Evolutionary conservation across 2,888 invertebrate species (phyloP).

Genomic region (Tuberolachnus salignus): DNA sequence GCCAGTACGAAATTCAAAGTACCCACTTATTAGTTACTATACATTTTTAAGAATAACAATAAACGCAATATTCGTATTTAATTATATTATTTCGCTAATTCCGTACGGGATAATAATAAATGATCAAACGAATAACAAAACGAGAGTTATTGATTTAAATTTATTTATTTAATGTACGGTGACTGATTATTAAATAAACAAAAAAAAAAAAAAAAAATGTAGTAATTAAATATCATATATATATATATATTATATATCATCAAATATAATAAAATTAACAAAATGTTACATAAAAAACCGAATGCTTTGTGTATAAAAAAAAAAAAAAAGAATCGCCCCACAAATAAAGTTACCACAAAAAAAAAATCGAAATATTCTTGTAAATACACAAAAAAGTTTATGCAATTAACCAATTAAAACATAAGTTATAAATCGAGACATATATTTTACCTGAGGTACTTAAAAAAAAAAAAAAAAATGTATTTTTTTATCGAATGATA

Average conservation of each 20-base stretch:
- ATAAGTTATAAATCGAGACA: not conserved
- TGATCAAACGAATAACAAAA: no score
- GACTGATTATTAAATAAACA: no score
- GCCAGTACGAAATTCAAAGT: no score
- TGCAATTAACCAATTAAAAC: not conserved
- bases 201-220: no score
- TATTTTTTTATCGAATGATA: not conserved
- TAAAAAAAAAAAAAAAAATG: not conserved
- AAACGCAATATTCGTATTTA: no score
- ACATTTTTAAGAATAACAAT: no score
- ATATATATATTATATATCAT: not conserved
- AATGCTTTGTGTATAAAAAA: not conserved
- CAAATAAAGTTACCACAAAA: not conserved
- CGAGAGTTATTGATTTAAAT: no score
- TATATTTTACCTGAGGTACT: not conserved
- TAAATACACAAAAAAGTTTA: not conserved
- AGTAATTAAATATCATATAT: not conserved
- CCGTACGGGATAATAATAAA: no score
- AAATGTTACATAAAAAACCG: not conserved
- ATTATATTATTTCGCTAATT: no score
- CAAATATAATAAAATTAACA: not conserved
- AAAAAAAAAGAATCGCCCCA: not conserved
- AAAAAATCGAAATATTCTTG: not conserved
- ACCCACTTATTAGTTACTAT: no score
- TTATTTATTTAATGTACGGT: no score